phyloP scores from a whole-genome alignment of 2,797 vertebrate species.

The Xenentodon cancila region DNA sequence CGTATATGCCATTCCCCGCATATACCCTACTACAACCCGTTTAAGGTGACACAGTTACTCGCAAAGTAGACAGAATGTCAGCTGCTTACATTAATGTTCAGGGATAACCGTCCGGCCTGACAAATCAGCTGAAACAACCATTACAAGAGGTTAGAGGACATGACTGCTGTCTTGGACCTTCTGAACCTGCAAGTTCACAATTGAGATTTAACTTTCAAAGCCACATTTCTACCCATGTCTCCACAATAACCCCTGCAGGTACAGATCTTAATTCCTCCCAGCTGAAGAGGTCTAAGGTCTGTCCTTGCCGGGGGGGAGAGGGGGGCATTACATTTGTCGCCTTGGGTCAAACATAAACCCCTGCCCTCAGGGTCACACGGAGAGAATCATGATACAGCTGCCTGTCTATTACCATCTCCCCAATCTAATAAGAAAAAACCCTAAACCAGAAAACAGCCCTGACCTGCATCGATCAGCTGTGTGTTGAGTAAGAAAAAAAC shows the following conservation, averaged over 20 bases:
- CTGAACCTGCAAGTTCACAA: slow-evolving; percentile 61
- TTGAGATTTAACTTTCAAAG: slow-evolving; percentile 34
- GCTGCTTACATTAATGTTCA: slow-evolving; percentile 73
- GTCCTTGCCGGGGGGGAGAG: not conserved
- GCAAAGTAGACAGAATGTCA: slow-evolving; percentile 69
- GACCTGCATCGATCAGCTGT: slow-evolving; percentile 62
- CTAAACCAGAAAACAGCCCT: slow-evolving; percentile 46
- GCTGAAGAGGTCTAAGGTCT: slow-evolving; percentile 46
- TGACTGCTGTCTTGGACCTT: slow-evolving; percentile 62
- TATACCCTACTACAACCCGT: slow-evolving; percentile 41
- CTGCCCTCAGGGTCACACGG: slow-evolving; percentile 55
- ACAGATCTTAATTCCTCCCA: slow-evolving; percentile 33
- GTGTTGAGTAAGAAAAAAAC: slow-evolving; percentile 32
- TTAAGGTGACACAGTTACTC: slow-evolving; percentile 70
- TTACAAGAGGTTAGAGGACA: slow-evolving; percentile 50
- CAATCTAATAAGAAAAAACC: slow-evolving; percentile 65
- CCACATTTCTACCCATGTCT: slow-evolving; percentile 39
- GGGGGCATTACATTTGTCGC: slow-evolving; percentile 42
- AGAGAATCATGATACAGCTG: slow-evolving; percentile 71
- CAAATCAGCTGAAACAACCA: slow-evolving; percentile 65
- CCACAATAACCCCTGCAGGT: slow-evolving; percentile 25
- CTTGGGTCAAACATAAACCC: slow-evolving; percentile 61
- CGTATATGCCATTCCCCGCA: slow-evolving; percentile 24
- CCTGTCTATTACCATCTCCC: slow-evolving; percentile 72
- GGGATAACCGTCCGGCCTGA: slow-evolving; percentile 66